phyloP scores from a whole-genome alignment of 2,113 vertebrate species.

The Phaethon lepturus region DNA sequence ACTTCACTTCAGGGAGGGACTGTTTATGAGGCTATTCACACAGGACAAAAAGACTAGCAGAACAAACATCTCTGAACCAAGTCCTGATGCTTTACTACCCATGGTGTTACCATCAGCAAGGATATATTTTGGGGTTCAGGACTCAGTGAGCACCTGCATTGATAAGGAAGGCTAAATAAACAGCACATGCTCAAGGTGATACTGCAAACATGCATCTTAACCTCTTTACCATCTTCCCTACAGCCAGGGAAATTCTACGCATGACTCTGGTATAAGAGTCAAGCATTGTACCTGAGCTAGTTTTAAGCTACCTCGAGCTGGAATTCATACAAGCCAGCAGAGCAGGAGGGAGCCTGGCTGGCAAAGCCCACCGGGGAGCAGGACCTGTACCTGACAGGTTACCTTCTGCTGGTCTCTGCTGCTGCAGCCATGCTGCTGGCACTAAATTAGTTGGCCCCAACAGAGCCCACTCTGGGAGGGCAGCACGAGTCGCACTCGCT shows the following conservation, averaged over 20 bases:
- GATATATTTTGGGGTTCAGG: background rate
- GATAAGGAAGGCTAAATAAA: background rate
- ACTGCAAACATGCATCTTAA: background rate
- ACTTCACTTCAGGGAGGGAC: background rate
- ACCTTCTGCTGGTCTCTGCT: background rate
- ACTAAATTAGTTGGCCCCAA: background rate
- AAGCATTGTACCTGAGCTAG: background rate
- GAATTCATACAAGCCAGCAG: background rate
- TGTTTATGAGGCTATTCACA: background rate
- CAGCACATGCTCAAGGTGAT: background rate
- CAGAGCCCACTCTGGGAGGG: background rate
- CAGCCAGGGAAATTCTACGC: background rate
- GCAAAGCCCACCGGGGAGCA: background rate
- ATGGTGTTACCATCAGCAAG: background rate
- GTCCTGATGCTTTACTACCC: background rate
- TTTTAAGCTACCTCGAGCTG: background rate
- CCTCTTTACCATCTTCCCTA: too few species aligned
- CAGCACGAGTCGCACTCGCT: background rate
- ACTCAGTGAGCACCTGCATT: background rate
- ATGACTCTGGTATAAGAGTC: background rate
- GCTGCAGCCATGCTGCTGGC: background rate
- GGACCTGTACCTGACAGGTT: background rate
- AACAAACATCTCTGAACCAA: background rate
- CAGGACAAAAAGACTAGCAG: background rate
- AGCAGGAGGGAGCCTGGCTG: background rate